Percentiles rank a stretch among this genome's conserved stretches.
These are phyloP conservation scores for Dermolepida albohirtum DNA, from an alignment of 2,888 invertebrate species.

Conservation along the genomic window DNA sequence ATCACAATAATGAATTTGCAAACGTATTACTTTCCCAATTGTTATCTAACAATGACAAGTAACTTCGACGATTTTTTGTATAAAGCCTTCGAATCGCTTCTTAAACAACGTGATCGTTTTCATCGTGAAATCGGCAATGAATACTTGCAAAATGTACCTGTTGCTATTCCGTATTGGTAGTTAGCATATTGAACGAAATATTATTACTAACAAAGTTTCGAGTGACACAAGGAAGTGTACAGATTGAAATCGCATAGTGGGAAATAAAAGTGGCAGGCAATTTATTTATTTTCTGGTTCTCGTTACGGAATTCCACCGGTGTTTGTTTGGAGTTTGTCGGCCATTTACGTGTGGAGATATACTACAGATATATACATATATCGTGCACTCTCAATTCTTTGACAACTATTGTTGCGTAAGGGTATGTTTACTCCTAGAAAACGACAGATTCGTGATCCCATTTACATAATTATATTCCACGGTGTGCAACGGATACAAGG, in stretches of 20 bases:
- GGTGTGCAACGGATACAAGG: constrained; percentile 32
- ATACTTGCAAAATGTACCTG: constrained; percentile 8
- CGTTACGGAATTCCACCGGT: constrained; percentile 40
- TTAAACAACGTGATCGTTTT: no score
- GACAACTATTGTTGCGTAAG: constrained; percentile 49
- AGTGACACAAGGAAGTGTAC: constrained; percentile 33
- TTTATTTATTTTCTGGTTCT: constrained; percentile 40
- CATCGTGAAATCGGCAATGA: no score
- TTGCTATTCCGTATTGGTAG: not conserved
- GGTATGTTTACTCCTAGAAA: constrained; percentile 49
- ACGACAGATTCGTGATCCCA: constrained; percentile 50
- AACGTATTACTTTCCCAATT: no score
- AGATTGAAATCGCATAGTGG: constrained; percentile 36
- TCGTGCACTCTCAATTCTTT: constrained; percentile 44
- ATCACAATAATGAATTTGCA: no score
- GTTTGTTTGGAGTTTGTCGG: constrained; percentile 39
- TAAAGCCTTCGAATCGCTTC: no score
- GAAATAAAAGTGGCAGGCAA: constrained; percentile 36
- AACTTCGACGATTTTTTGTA: no score
- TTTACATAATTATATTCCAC: constrained; percentile 51
- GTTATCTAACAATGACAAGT: no score
- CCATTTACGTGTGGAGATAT: constrained; percentile 36
- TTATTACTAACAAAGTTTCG: constrained; percentile 29
- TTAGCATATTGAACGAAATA: constrained; percentile 24
- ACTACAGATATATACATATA: constrained; percentile 37